phyloP scores from a whole-genome alignment of 2,113 vertebrate species.

The Hiodon tergisus region DNA sequence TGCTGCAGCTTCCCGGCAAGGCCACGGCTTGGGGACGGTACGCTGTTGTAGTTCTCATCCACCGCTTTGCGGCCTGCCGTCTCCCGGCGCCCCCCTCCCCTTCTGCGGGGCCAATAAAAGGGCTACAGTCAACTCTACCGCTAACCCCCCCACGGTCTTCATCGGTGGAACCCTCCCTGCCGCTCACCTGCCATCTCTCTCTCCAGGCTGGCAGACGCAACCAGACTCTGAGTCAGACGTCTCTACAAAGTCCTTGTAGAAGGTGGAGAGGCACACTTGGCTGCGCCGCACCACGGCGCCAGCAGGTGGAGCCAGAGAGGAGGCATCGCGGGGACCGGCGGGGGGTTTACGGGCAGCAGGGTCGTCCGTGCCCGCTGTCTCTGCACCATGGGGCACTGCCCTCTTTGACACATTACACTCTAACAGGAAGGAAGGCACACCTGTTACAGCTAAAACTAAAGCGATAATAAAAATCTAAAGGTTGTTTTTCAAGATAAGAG shows the following conservation, averaged over 20 bases:
- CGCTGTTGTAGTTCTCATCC: slow-evolving; percentile 62
- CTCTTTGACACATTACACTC: slow-evolving; percentile 38
- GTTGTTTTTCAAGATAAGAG: too few relatives aligned
- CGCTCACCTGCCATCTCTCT: slow-evolving; percentile 53
- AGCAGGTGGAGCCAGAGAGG: slow-evolving; percentile 28
- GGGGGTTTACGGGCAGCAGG: slow-evolving; percentile 50
- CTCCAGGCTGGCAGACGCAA: slow-evolving; percentile 36
- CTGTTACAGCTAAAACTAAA: background rate
- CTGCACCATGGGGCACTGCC: background rate
- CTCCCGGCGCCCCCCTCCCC: slow-evolving; percentile 30
- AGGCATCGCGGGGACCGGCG: slow-evolving; percentile 32
- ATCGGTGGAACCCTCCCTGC: slow-evolving; percentile 26
- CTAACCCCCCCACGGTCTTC: background rate
- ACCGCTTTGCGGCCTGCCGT: slow-evolving; percentile 38
- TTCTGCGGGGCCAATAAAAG: slow-evolving; percentile 21
- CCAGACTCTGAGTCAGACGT: slow-evolving; percentile 31
- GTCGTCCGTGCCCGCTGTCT: slow-evolving; percentile 27
- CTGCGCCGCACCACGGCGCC: slow-evolving; percentile 50
- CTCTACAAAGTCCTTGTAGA: slow-evolving; percentile 58
- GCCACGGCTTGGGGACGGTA: slow-evolving; percentile 56
- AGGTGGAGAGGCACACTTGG: slow-evolving; percentile 63
- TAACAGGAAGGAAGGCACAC: slow-evolving; percentile 19
- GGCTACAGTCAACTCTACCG: background rate
- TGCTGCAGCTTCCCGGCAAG: slow-evolving; percentile 80
- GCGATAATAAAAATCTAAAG: background rate